A percentile compares a stretch with the other conserved stretches of the same genome.
phyloP scores from a whole-genome alignment of 2,113 vertebrate species.

The Ammospiza caudacuta region DNA sequence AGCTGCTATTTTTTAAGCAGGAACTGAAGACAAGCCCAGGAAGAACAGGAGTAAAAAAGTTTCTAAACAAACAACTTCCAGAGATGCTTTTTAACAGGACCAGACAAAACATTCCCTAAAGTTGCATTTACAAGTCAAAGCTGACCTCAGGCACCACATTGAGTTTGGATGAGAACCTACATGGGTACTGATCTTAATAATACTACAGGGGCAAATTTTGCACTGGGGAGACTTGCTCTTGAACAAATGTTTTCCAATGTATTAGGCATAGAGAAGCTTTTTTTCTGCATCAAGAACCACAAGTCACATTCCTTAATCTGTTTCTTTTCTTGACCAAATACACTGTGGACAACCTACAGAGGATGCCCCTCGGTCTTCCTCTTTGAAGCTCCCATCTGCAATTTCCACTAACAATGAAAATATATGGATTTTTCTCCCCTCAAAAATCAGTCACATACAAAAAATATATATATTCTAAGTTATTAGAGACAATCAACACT shows the following conservation, averaged over 20 bases:
- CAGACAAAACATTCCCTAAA: not conserved
- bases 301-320: not conserved
- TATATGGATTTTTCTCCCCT: accelerated
- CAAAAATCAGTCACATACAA: not conserved
- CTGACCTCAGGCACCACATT: not conserved
- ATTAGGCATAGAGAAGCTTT: slow-evolving; percentile 33
- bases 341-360: not conserved
- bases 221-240: not conserved
- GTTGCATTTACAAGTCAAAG: not conserved
- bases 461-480: not conserved
- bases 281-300: slow-evolving; percentile 44
- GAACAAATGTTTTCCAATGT: slow-evolving; percentile 50
- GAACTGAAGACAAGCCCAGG: not conserved
- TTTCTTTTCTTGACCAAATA: slow-evolving; percentile 20
- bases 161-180: not conserved
- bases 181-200: not conserved
- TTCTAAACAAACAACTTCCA: not conserved
- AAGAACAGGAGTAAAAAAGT: not conserved
- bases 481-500: not conserved
- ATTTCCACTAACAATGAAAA: not conserved
- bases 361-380: not conserved
- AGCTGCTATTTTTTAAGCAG: not conserved
- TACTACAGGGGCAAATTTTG: not conserved
- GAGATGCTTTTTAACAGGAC: not conserved
- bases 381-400: not conserved